Conservation (phyloP, 2,888 invertebrate genomes). For the Andrena marginata region DNA sequence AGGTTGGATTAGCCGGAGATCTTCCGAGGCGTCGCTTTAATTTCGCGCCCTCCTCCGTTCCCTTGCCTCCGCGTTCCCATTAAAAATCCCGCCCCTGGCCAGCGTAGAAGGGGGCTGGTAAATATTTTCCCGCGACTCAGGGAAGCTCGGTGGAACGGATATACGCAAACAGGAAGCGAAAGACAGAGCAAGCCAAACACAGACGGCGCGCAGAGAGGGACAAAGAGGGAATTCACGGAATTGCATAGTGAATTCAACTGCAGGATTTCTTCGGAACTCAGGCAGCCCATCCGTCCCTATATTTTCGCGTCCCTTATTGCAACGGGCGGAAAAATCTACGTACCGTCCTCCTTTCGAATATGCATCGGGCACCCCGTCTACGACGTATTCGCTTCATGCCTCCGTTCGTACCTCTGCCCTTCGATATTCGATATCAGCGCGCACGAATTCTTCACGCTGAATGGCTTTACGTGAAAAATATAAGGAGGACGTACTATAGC, state of each 20-base stretch:
- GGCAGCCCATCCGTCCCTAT: not conserved
- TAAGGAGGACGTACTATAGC: not conserved
- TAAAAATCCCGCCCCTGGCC: constrained; percentile 31
- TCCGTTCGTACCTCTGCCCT: not conserved
- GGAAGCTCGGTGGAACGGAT: constrained; percentile 3
- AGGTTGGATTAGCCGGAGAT: constrained; percentile 30
- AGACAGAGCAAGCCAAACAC: constrained; percentile 11
- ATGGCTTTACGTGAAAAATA: not conserved
- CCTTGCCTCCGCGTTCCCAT: constrained; percentile 38
- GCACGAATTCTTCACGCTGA: not conserved
- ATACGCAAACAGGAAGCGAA: constrained; percentile 13
- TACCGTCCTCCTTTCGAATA: too few species aligned
- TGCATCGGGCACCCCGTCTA: not conserved
- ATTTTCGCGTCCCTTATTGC: not conserved
- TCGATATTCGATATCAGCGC: not conserved
- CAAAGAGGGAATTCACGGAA: constrained; percentile 1
- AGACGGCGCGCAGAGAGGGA: not conserved
- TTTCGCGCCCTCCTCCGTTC: constrained; percentile 38
- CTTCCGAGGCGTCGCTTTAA: constrained; percentile 55
- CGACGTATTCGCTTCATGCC: not conserved
- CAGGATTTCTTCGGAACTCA: not conserved
- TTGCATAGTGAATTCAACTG: constrained; percentile 46
- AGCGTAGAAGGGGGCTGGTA: constrained; percentile 19
- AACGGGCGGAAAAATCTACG: not conserved
- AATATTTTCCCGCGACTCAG: constrained; percentile 51